phyloP scores from a whole-genome alignment of 2,888 invertebrate genomes.

The Phengaris arion region DNA sequence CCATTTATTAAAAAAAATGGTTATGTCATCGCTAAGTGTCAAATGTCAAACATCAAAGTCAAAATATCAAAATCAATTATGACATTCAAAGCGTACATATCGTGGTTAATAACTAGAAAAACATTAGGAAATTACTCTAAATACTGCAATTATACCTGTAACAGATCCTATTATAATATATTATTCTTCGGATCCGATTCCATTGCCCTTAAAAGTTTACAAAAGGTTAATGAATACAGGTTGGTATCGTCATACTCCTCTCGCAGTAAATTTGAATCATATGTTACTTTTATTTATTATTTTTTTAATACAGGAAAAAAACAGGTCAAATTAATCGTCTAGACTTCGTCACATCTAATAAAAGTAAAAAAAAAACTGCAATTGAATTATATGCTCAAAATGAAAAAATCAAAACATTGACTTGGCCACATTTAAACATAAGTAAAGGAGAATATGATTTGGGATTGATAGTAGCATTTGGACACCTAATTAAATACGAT shows the following conservation, averaged over 20 bases:
- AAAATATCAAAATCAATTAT: conserved; percentile 34
- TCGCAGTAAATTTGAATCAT: conserved; percentile 19
- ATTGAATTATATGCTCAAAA: conserved; percentile 84
- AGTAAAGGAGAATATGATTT: conserved; percentile 83
- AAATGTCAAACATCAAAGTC: no score
- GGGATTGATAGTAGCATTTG: conserved; percentile 96
- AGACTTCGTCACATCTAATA: conserved; percentile 86
- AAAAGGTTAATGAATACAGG: conserved; percentile 83
- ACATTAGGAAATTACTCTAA: conserved; percentile 47
- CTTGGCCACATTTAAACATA: conserved; percentile 82
- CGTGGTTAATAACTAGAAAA: conserved; percentile 43
- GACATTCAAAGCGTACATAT: conserved; percentile 50
- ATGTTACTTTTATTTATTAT: conserved; percentile 49
- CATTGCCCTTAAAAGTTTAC: conserved; percentile 88
- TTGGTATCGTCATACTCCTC: conserved; percentile 57
- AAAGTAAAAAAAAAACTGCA: conserved; percentile 78
- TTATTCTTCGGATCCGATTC: conserved; percentile 93
- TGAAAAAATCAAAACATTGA: conserved; percentile 78
- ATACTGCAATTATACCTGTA: conserved; percentile 44
- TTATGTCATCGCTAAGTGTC: no score
- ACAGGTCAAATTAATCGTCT: conserved; percentile 74
- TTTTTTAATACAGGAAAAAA: conserved; percentile 70
- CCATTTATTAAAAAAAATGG: no score
- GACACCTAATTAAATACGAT: conserved; percentile 89
- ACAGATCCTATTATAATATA: conserved; percentile 54